Conservation (phyloP, 2,797 vertebrate genomes). For the Taeniopygia guttata region DNA sequence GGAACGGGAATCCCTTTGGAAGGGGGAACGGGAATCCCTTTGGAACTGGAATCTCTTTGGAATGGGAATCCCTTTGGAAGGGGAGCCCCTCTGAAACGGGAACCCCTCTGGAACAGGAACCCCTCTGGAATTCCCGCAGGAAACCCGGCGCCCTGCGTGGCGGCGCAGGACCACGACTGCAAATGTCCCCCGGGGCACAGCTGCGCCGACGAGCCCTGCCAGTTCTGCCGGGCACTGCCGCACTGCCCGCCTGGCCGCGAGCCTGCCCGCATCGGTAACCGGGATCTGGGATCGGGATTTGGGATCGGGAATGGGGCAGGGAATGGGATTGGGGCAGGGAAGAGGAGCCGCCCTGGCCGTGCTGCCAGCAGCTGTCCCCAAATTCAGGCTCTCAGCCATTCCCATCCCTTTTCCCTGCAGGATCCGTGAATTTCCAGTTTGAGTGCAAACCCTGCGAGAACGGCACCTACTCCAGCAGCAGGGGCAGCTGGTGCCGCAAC, state of each 20-base stretch:
- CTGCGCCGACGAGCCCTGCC: accelerated
- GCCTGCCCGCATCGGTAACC: background rate
- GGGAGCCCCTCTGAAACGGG: too few relatives aligned
- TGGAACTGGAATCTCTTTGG: too few relatives aligned
- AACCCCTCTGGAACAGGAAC: too few relatives aligned
- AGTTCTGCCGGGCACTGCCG: background rate
- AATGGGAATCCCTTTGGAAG: too few relatives aligned
- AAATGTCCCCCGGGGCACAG: accelerated
- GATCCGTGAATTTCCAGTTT: background rate
- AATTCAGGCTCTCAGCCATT: background rate
- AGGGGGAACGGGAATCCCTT: too few relatives aligned
- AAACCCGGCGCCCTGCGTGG: accelerated
- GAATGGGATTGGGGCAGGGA: accelerated
- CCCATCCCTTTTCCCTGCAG: background rate
- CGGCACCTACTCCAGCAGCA: conserved; percentile 56
- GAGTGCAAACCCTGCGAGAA: conserved; percentile 47
- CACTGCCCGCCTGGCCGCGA: accelerated
- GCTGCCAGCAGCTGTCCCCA: background rate
- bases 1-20: too few relatives aligned
- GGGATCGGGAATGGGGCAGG: too few relatives aligned
- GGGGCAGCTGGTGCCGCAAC: conserved; percentile 51
- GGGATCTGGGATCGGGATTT: too few relatives aligned
- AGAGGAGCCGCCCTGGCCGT: background rate
- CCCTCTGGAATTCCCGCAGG: background rate
- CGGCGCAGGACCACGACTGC: background rate